phyloP scores from a whole-genome alignment of 2,113 vertebrate genomes.

The Solea senegalensis region DNA sequence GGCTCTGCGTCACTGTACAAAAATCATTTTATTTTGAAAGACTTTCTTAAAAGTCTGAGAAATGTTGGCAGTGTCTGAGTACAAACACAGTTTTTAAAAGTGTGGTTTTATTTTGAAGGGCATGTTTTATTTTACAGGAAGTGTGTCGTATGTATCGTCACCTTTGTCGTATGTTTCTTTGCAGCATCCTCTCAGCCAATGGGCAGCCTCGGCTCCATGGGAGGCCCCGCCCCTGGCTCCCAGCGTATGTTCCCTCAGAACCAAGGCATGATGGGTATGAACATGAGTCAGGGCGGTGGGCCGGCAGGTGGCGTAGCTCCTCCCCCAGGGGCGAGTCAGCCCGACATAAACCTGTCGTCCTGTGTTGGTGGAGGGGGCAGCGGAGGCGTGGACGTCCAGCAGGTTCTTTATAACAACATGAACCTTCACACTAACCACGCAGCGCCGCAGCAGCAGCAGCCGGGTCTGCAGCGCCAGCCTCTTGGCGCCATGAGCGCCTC shows the following conservation, averaged over 20 bases:
- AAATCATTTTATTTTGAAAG: background rate
- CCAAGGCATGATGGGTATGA: constrained; percentile 89
- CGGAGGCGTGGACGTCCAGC: constrained; percentile 83
- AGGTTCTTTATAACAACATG: constrained; percentile 86
- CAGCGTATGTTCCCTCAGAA: constrained; percentile 91
- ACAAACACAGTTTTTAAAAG: no score
- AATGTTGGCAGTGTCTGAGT: no score
- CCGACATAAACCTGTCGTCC: constrained; percentile 86
- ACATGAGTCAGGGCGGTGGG: constrained; percentile 81
- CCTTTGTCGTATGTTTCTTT: constrained; percentile 32
- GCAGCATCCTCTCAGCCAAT: constrained; percentile 88
- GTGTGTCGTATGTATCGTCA: background rate
- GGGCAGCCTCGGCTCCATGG: constrained; percentile 84
- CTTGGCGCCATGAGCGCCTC: constrained; percentile 79
- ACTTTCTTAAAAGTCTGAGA: background rate
- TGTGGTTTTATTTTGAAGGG: no score
- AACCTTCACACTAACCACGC: constrained; percentile 78
- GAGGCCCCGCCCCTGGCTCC: constrained; percentile 81
- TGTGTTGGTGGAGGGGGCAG: constrained; percentile 82
- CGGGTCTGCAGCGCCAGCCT: constrained; percentile 84
- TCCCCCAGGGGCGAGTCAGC: constrained; percentile 79
- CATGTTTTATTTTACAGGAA: no score
- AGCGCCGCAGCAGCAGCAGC: constrained; percentile 58
- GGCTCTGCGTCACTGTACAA: background rate
- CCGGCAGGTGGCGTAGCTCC: constrained; percentile 73